These are phyloP conservation scores for Micoletzkya japonica DNA, from an alignment of 2,888 invertebrate genomes.

Conservation along the genomic window DNA sequence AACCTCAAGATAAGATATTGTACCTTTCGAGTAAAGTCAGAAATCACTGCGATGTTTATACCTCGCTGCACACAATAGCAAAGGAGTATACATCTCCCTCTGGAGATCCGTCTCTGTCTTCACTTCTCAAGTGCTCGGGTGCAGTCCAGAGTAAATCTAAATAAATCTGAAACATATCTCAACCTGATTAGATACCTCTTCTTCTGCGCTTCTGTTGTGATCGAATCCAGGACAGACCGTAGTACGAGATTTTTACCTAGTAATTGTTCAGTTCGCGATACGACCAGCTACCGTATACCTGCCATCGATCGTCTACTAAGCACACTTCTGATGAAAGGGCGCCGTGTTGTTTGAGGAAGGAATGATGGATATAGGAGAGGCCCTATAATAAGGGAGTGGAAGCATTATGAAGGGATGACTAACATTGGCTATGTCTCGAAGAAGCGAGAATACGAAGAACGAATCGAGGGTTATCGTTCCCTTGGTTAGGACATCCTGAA, in stretches of 20 bases:
- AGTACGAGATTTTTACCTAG: constrained; percentile 50
- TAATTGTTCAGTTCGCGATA: not conserved
- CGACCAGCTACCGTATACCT: not conserved
- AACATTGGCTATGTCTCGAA: constrained; percentile 53
- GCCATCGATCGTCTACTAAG: constrained; percentile 34
- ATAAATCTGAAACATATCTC: too few relatives aligned
- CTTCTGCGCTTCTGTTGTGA: constrained; percentile 4
- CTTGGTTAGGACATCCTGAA: constrained; percentile 39
- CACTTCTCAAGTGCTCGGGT: constrained; percentile 15
- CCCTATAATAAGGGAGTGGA: constrained; percentile 22
- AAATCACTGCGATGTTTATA: too few relatives aligned
- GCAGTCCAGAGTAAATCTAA: constrained; percentile 29
- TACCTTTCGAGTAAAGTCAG: too few relatives aligned
- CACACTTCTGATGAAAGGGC: constrained; percentile 31
- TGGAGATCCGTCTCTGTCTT: too few relatives aligned
- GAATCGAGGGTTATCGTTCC: constrained; percentile 49
- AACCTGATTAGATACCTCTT: too few relatives aligned
- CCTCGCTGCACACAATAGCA: too few relatives aligned
- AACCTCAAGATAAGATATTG: constrained; percentile 5
- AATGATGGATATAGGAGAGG: constrained; percentile 27
- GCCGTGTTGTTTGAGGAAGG: constrained; percentile 27
- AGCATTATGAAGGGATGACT: not conserved
- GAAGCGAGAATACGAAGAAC: constrained; percentile 57
- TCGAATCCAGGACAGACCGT: constrained; percentile 42
- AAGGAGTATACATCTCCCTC: too few relatives aligned